These are phyloP conservation scores for Panthera tigris DNA, from an alignment of 2,113 vertebrate species.

Conservation along the genomic window DNA sequence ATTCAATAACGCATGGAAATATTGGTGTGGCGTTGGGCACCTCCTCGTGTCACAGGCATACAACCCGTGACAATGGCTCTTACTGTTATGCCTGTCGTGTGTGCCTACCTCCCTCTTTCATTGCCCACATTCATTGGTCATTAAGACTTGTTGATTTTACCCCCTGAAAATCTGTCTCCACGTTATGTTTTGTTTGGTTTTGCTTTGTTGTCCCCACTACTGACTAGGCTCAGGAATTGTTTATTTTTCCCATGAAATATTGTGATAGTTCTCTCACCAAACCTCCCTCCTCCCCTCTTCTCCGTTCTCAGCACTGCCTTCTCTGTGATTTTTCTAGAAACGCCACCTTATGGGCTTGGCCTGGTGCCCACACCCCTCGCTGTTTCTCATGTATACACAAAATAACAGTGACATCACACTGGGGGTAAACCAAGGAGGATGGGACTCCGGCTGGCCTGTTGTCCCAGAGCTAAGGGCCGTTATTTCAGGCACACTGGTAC, in stretches of 20 bases:
- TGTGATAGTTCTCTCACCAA: background rate
- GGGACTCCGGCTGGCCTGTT: background rate
- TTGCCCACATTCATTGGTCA: background rate
- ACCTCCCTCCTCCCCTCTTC: background rate
- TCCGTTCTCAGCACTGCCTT: background rate
- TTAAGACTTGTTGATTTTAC: background rate
- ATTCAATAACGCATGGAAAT: background rate
- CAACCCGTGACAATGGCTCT: fast-evolving
- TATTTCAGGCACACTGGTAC: background rate
- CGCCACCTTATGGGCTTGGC: background rate
- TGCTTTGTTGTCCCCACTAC: background rate
- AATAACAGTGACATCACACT: background rate
- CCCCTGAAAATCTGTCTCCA: background rate
- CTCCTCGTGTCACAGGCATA: background rate
- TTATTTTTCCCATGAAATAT: background rate
- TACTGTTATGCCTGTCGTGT: fast-evolving
- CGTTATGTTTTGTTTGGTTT: background rate
- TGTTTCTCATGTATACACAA: background rate
- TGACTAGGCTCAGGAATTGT: background rate
- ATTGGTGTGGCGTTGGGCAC: background rate
- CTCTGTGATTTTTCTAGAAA: background rate
- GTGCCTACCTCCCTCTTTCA: background rate
- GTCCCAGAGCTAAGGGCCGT: background rate
- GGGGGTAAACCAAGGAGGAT: background rate
- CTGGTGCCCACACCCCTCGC: background rate